Conservation (phyloP, 2,113 vertebrate species). For the Chaetodon auriga region DNA sequence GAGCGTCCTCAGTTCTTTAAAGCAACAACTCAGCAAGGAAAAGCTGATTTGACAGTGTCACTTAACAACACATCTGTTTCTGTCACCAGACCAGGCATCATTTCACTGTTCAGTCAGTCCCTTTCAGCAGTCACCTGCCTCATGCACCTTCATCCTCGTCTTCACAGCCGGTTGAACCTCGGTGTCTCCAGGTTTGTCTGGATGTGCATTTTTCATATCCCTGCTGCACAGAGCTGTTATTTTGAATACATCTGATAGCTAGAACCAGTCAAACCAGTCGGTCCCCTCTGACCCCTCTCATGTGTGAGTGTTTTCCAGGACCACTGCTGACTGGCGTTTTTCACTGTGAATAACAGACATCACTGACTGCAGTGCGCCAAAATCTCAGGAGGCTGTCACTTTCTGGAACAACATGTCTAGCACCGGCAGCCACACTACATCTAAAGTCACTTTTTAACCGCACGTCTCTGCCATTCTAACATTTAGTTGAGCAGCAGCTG, state of each 20-base stretch:
- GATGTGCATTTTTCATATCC: neutral
- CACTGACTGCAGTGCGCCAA: conserved; percentile 45
- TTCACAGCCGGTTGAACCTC: neutral
- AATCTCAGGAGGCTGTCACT: conserved; percentile 63
- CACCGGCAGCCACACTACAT: conserved; percentile 54
- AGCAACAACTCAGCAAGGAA: conserved; percentile 9
- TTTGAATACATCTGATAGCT: neutral
- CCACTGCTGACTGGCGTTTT: conserved; percentile 42
- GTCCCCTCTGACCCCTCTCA: conserved; percentile 40
- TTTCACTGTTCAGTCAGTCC: conserved; percentile 6
- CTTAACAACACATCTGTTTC: conserved; percentile 11
- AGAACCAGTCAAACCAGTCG: neutral
- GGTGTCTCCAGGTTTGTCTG: neutral
- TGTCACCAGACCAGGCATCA: conserved; percentile 19
- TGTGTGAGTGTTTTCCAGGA: conserved; percentile 28
- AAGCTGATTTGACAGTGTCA: conserved; percentile 9
- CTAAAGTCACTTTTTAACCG: conserved; percentile 64
- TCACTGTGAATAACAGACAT: conserved; percentile 41
- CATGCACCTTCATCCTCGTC: neutral
- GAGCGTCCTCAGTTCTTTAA: conserved; percentile 9
- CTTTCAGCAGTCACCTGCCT: conserved; percentile 23
- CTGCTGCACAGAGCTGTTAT: neutral
- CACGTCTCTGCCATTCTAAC: conserved; percentile 38
- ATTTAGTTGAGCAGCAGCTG: conserved; percentile 61
- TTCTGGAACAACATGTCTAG: conserved; percentile 58